Base-by-base conservation (phyloP, 2,888 invertebrate species). In the Ormia ochracea region DNA sequence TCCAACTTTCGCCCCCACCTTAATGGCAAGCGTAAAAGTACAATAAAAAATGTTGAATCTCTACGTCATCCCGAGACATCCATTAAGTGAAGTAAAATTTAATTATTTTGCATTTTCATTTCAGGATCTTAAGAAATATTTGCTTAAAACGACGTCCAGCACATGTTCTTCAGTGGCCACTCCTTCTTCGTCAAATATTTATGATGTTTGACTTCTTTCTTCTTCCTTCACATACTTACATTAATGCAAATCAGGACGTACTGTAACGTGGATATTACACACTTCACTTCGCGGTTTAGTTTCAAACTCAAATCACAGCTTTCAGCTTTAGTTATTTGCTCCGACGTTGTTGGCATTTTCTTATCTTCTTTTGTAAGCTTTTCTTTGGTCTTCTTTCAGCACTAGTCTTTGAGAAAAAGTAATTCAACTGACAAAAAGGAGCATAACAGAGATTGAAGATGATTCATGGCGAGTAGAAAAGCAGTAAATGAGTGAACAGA, bases 261-360 rank as follows among this genome's bases (percentile, higher is more conserved):
- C n/a, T n/a, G n/a, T 4, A 9, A 23, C 10, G 38, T 21, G 19
- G 31, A n/a, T n/a, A n/a, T n/a, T 41, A 17, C 36, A 70, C 59
- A 75, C 66, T 43, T 70, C 70, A 59, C 48, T 56, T 70, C 75
- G 45, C 65, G 66, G 31, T 70, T 28, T 66, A 70, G 65, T 70
- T 79, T 75, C 58, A 63, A 73, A 59, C 65, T 79, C 66, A 80
- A 80, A 72, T 80, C 79, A 56, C 61, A 72, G 33, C 61, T 61
- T 54, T 56, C 61, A 66, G 50, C 72, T 72, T 72, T 66, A 76
- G 75, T 80, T 76, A 80, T 72, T n/a, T 54, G 76, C 66, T 75
- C 50, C 36, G 26, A 14, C n/a, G 56, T 26, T 50, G 31, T 33
- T 50, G 10, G 4, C n/a, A n/a, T 4, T n/a, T 58, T 36, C n/a